Evolutionary conservation across 1,140 invertebrate species (phyloP), one percentile per base, ranked within the genome.

Genomic region (Lithobius niger): DNA sequence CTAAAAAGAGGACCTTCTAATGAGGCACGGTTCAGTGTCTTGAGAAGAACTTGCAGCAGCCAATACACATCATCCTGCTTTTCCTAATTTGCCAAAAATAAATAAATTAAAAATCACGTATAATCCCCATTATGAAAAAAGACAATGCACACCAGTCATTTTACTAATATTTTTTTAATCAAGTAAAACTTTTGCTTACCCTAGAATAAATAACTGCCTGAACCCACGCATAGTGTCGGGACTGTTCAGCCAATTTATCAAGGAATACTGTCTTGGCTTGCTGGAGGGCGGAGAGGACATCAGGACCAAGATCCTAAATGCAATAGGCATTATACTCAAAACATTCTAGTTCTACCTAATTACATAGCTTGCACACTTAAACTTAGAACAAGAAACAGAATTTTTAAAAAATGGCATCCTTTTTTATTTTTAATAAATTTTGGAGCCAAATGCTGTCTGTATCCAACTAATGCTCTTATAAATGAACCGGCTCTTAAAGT

Each of bases 1-100:
- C 79, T 76, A 67, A 88, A 88, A 27, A 88, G 73, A 2, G 77
- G 72, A 13, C 80, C 80, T 40, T 76, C 71, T n/a, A 66, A 61
- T 2, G 82, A 82, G 1, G 79, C 74, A 4, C 69, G 70, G 31
- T 73, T 70, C 19, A 83, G 61, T 0, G 80, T 82, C 6, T 69
- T 64, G 0, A 81, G 60, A 0, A 81, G 70, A 1, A 76, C 73
- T 56, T 74, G 73, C 16, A 84, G 62, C 1, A 86, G 61, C 79
- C 81, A 83, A 3, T 74, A 65, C 57, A 74, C 59, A 55, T 81
- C 75, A 1, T 61, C 65, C 62, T 80, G 79, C 59, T 81, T 81
- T 42, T 77, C 73, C 58, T 74, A 10, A n/a, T 42, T 53, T 40
- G 19, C 4, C 6, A 53, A 13, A 40, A n/a, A 42, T 40, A 53